A percentile compares a stretch with the other conserved stretches of the same genome.
phyloP scores from a whole-genome alignment of 2,888 invertebrate genomes.

The Drosophila tanythrix region DNA sequence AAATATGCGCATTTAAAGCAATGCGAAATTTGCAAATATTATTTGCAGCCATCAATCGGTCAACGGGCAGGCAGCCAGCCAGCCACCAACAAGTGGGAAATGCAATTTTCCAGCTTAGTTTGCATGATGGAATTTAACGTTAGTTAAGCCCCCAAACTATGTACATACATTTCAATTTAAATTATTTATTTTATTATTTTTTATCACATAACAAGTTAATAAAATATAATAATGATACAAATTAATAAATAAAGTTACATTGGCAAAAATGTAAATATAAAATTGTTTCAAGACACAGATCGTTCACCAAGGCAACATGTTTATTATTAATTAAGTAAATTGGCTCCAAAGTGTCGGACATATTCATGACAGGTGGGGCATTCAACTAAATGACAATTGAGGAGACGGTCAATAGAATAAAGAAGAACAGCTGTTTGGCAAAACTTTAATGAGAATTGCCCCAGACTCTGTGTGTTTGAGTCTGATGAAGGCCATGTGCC shows the following conservation, averaged over 20 bases:
- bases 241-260: no score
- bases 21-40: conserved; percentile 55
- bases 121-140: conserved; percentile 9
- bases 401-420: conserved; percentile 6
- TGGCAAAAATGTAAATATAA: not conserved
- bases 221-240: not conserved
- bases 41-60: conserved; percentile 52
- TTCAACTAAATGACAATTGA: conserved; percentile 35
- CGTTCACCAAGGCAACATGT: conserved; percentile 33
- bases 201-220: not conserved
- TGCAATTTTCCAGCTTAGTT: conserved; percentile 16
- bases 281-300: not conserved
- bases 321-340: conserved; percentile 76
- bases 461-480: not conserved
- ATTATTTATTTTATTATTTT: no score
- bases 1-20: conserved; percentile 63
- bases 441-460: conserved; percentile 43
- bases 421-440: conserved; percentile 20
- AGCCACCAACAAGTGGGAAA: conserved; percentile 64
- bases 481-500: conserved; percentile 53
- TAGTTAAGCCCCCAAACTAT: conserved; percentile 26
- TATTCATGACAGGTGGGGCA: conserved; percentile 9
- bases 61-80: conserved; percentile 14
- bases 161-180: conserved; percentile 21
- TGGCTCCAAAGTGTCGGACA: conserved; percentile 36